Evolutionary conservation across 2,888 invertebrate species (phyloP).

Genomic region (Apoda limacodes): DNA sequence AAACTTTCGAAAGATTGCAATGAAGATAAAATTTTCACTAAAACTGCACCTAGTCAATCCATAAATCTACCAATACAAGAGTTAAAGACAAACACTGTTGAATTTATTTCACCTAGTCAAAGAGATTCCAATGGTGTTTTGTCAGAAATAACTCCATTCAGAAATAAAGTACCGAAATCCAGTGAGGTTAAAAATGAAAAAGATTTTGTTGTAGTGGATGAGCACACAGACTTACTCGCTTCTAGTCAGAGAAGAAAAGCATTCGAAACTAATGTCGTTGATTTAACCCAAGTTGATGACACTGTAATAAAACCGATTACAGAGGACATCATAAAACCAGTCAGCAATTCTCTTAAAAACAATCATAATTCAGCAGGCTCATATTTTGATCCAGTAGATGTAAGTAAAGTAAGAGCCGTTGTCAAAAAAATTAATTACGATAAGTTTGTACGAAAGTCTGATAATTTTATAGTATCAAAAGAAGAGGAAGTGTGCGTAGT

Average conservation of each 20-base stretch:
- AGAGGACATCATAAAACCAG: background rate
- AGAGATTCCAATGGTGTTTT: background rate
- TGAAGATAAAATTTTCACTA: constrained; percentile 9
- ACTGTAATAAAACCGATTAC: background rate
- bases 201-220: constrained; percentile 8
- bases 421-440: constrained; percentile 20
- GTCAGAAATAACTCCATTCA: too few relatives aligned
- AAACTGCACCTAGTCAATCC: too few relatives aligned
- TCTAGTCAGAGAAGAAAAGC: background rate
- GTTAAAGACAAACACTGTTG: background rate
- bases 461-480: constrained; percentile 16
- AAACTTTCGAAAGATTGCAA: constrained; percentile 25
- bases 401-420: constrained; percentile 19
- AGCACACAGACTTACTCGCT: background rate
- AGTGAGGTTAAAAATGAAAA: constrained; percentile 1
- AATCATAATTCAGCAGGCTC: background rate
- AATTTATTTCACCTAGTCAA: too few relatives aligned
- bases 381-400: constrained; percentile 7
- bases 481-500: constrained; percentile 10
- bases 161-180: constrained; percentile 1
- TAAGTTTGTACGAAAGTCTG: constrained; percentile 16
- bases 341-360: background rate
- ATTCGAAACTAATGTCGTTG: background rate
- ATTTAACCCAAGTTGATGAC: background rate
- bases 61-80: too few relatives aligned